These are phyloP conservation scores for Dicrostonyx torquatus DNA, from an alignment of 2,797 vertebrate genomes.

Conservation along the genomic window DNA sequence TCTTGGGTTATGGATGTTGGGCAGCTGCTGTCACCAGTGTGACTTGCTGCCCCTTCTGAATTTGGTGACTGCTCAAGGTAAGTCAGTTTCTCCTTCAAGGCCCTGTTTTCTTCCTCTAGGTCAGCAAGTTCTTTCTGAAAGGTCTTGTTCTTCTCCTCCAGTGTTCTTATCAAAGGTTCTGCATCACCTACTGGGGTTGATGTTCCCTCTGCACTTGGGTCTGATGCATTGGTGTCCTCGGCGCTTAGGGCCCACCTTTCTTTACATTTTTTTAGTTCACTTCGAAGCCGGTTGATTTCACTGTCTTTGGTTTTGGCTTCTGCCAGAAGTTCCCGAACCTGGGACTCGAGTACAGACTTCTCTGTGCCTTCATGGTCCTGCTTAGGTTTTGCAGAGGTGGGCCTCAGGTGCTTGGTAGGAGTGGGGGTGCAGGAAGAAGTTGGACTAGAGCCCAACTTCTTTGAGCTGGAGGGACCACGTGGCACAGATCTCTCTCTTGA, in stretches of 20 bases:
- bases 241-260: constrained; percentile 85
- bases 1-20: constrained; percentile 85
- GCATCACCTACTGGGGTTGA: constrained; percentile 83
- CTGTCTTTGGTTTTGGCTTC: constrained; percentile 97
- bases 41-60: constrained; percentile 86
- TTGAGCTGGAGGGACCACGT: constrained; percentile 88
- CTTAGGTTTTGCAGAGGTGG: constrained; percentile 87
- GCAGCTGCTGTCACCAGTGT: constrained; percentile 86
- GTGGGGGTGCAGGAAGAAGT: constrained; percentile 92
- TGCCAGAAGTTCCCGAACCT: constrained; percentile 95
- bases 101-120: constrained; percentile 93
- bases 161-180: constrained; percentile 88
- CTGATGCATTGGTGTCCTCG: constrained; percentile 80
- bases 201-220: constrained; percentile 75
- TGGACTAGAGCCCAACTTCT: constrained; percentile 92
- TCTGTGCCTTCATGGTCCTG: constrained; percentile 90
- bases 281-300: constrained; percentile 94
- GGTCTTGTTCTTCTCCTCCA: constrained; percentile 93
- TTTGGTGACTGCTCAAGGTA: constrained; percentile 90
- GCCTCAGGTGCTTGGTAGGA: constrained; percentile 91
- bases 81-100: constrained; percentile 93
- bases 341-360: constrained; percentile 91
- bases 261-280: constrained; percentile 92
- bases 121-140: constrained; percentile 93
- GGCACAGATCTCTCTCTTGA: constrained; percentile 91